A percentile compares a stretch with the other conserved stretches of the same genome.
Evolutionary conservation across 23 tunicate genomes (phyloP).

Genomic region (Ciona savignyi): DNA sequence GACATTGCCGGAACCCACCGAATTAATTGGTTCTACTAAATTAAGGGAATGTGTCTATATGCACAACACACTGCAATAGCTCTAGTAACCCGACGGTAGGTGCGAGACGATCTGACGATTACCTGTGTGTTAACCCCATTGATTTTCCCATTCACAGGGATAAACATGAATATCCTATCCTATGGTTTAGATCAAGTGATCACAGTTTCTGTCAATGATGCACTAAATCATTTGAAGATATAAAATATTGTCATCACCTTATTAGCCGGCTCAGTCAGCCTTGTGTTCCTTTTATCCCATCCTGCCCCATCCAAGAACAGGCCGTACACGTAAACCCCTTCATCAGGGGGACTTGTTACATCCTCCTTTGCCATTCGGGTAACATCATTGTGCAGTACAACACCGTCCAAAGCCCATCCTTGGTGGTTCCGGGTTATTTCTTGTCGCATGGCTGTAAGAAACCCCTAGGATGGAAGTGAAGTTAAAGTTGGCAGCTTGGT

Average conservation of each 20-base stretch:
- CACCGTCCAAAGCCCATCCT: constrained; percentile 94
- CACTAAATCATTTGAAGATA: not conserved
- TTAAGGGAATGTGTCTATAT: no score
- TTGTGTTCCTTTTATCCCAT: constrained; percentile 87
- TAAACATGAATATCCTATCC: no score
- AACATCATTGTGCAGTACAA: constrained; percentile 83
- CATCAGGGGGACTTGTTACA: constrained; percentile 64
- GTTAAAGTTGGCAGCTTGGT: not conserved
- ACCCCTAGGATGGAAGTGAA: constrained; percentile 33
- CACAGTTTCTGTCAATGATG: no score
- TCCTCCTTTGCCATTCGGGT: constrained; percentile 87
- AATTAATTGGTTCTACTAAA: no score
- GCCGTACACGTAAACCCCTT: constrained; percentile 93
- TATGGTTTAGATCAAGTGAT: no score
- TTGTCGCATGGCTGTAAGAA: constrained; percentile 95
- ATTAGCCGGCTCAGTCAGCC: constrained; percentile 72
- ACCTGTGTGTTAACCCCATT: no score
- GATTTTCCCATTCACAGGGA: no score
- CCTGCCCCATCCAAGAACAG: constrained; percentile 96
- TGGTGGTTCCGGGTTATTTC: constrained; percentile 89
- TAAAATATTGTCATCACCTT: constrained; percentile 63
- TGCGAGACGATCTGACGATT: no score
- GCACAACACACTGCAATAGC: no score
- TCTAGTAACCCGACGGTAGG: no score
- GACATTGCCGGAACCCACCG: no score